Base-by-base conservation (phyloP, 2,113 vertebrate genomes). In the Pitta sordida region DNA sequence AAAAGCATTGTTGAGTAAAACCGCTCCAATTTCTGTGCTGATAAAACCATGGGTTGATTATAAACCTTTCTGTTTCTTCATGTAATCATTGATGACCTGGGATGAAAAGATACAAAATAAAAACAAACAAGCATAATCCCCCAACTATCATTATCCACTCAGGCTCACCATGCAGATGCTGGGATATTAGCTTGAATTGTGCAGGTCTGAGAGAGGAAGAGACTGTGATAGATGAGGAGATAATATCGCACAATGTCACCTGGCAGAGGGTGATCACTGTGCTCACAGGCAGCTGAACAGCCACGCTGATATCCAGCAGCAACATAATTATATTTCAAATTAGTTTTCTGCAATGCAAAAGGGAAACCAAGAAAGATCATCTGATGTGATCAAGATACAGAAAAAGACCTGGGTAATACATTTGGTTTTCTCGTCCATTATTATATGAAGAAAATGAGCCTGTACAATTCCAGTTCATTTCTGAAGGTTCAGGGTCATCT, bases 291-390 rank as follows among this genome's bases (percentile, higher is more conserved):
- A 77, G 89, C 64, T 11, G 3, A 69, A 91, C 71, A 93, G 67
- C 83, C 89, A 58, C 4, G 8, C 77, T 76, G 39, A 84, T 95
- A 96, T 80, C 91, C 75, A 87, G 75, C 58, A 92, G 85, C 52
- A 95, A 95, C 91, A 71, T 91, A 91, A 97, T 95, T 95, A 96
- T 84, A 89, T 97, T 96, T 95, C 77, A 94, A 96, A 96, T 96
- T 96, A 94, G 85, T 95, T 96, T 97, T 94, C 87, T 80, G 88
- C 36, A 62, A 84, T 87, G 91, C 49, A 91, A 96, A 94, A 96
- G 59, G 67, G 53, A 78, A 94, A 95, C 95, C 64, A 97, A 94
- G 89, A 58, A 91, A 91, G 81, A 89, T 65, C 30, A 3, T 91
- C 86, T 87, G 67, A 91, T 91, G 80, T 63, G 71, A 94, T 83